A percentile compares a stretch with the other conserved stretches of the same genome.
Evolutionary conservation across 1,140 invertebrate species (phyloP).

Genomic region (Hycleus cichorii): DNA sequence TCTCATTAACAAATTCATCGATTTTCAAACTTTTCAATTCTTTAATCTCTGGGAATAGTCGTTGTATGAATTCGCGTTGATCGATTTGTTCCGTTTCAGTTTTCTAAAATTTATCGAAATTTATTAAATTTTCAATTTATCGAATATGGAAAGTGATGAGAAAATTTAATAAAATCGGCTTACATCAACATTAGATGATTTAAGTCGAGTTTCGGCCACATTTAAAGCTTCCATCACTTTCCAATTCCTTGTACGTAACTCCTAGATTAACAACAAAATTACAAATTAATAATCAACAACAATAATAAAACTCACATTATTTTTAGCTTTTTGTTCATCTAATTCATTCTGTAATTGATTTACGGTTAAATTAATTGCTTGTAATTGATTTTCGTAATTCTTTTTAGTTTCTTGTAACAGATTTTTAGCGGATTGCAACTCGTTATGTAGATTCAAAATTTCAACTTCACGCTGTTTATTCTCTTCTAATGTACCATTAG

Average conservation of each 20-base stretch:
- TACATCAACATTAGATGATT: conserved; percentile 10
- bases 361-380: conserved; percentile 16
- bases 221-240: conserved; percentile 81
- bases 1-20: conserved; percentile 18
- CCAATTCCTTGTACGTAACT: conserved; percentile 78
- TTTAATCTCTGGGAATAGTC: conserved; percentile 52
- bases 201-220: conserved; percentile 43
- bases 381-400: conserved; percentile 36
- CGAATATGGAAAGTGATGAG: conserved; percentile 32
- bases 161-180: conserved; percentile 5
- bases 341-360: conserved; percentile 50
- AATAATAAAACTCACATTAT: conserved; percentile 57
- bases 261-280: conserved; percentile 45
- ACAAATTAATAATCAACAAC: conserved; percentile 15
- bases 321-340: conserved; percentile 61
- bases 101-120: conserved; percentile 36
- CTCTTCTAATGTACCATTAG: conserved; percentile 27
- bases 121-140: background rate
- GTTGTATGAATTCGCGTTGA: conserved; percentile 50
- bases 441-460: conserved; percentile 34
- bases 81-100: conserved; percentile 47
- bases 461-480: conserved; percentile 33
- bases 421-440: conserved; percentile 26
- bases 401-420: conserved; percentile 33
- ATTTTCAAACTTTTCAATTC: conserved; percentile 30